phyloP scores from a whole-genome alignment of 2,797 vertebrate genomes.

The Amniataba percoides region DNA sequence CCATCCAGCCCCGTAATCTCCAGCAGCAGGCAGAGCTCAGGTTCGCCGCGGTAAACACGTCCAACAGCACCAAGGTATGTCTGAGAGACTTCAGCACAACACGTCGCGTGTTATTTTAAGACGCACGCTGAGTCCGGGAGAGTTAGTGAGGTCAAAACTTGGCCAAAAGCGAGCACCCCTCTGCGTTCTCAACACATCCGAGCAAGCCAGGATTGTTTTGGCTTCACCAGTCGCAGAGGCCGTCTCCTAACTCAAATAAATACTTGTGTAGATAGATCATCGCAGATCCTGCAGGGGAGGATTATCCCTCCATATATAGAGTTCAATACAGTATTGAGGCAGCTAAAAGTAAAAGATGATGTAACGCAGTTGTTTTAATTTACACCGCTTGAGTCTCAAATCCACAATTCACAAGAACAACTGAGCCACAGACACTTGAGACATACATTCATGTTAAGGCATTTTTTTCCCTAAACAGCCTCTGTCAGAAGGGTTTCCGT shows the following conservation, averaged over 20 bases:
- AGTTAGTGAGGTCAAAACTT: conserved; percentile 65
- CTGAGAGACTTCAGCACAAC: conserved; percentile 61
- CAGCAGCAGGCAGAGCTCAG: conserved; percentile 46
- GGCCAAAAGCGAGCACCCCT: conserved; percentile 49
- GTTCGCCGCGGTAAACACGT: conserved; percentile 63
- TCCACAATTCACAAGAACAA: conserved; percentile 1
- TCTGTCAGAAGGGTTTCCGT: conserved; percentile 9
- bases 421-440: not conserved
- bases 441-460: not conserved
- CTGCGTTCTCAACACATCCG: conserved; percentile 48
- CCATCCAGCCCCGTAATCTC: conserved; percentile 50
- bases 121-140: conserved; percentile 49
- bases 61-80: conserved; percentile 66
- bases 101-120: conserved; percentile 68
- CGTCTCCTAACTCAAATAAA: conserved; percentile 65
- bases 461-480: not conserved
- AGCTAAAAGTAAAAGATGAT: conserved; percentile 10
- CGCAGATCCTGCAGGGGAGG: conserved; percentile 20
- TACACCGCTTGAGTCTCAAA: not conserved
- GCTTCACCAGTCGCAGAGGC: conserved; percentile 50
- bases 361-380: not conserved
- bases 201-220: conserved; percentile 47
- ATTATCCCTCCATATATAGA: conserved; percentile 64
- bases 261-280: conserved; percentile 65
- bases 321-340: conserved; percentile 16